Percentiles rank a stretch among this genome's conserved stretches.
These are phyloP conservation scores for Biston betularia DNA, from an alignment of 2,888 invertebrate species.

Conservation along the genomic window DNA sequence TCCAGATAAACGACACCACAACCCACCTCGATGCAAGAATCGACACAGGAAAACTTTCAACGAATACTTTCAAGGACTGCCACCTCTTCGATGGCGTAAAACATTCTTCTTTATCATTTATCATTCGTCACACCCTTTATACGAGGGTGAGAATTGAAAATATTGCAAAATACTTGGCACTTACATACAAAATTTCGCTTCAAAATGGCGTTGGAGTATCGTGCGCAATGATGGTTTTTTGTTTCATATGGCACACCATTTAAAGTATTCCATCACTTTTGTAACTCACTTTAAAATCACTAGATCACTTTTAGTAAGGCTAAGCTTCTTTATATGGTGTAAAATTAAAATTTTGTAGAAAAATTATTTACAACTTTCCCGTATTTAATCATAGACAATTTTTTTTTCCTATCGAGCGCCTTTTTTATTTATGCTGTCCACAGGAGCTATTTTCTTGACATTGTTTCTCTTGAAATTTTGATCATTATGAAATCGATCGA, in stretches of 20 bases:
- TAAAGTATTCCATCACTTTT: slow-evolving; percentile 72
- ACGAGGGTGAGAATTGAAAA: slow-evolving; percentile 68
- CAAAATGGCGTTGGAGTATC: slow-evolving; percentile 87
- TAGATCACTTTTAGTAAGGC: slow-evolving; percentile 65
- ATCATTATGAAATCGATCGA: slow-evolving; percentile 4
- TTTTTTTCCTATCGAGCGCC: slow-evolving; percentile 29
- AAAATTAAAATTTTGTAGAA: slow-evolving; percentile 65
- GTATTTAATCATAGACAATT: slow-evolving; percentile 64
- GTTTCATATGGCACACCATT: slow-evolving; percentile 79
- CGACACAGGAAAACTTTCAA: slow-evolving; percentile 44
- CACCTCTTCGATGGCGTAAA: slow-evolving; percentile 52
- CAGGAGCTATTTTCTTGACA: background rate
- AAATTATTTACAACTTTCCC: slow-evolving; percentile 86
- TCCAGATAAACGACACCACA: slow-evolving; percentile 70
- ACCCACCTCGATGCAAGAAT: slow-evolving; percentile 76
- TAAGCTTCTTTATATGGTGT: slow-evolving; percentile 55
- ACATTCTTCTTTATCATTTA: slow-evolving; percentile 61
- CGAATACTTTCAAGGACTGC: slow-evolving; percentile 48
- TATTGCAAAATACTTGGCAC: slow-evolving; percentile 86
- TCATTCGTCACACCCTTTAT: slow-evolving; percentile 58
- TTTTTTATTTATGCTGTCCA: background rate
- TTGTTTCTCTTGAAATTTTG: background rate
- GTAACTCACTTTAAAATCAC: slow-evolving; percentile 67
- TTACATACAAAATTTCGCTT: slow-evolving; percentile 87
- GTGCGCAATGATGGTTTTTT: slow-evolving; percentile 86